Conservation (phyloP, 2,797 vertebrate genomes). For the Prunella strophiata region DNA sequence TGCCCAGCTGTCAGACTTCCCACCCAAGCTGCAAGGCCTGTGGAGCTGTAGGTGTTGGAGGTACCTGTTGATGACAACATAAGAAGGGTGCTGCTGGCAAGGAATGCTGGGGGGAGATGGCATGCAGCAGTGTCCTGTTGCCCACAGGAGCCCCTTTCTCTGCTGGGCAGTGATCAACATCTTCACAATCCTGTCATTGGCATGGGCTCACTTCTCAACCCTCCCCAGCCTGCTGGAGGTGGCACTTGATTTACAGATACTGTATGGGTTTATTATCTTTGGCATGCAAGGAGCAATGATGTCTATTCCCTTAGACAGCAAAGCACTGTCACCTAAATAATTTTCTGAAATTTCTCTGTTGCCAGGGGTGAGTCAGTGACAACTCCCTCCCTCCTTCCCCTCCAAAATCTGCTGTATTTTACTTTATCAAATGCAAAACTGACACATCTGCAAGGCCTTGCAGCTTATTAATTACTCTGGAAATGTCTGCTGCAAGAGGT, state of each 20-base stretch:
- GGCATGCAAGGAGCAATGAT: not conserved
- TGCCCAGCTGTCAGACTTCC: not conserved
- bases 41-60: not conserved
- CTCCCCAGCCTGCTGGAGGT: not conserved
- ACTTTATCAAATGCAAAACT: not conserved
- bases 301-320: not conserved
- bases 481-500: not conserved
- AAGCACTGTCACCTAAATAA: not conserved
- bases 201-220: not conserved
- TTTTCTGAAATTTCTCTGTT: not conserved
- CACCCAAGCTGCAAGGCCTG: not conserved
- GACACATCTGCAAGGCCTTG: not conserved
- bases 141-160: not conserved
- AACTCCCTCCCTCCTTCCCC: fast-evolving
- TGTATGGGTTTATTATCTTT: not conserved
- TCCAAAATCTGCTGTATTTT: not conserved
- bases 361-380: not conserved
- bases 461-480: not conserved
- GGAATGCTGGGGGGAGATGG: not conserved
- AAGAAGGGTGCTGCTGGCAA: not conserved
- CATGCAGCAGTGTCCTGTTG: not conserved
- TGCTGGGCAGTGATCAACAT: not conserved
- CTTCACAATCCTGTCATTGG: not conserved
- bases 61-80: fast-evolving
- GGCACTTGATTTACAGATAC: not conserved